phyloP scores from a whole-genome alignment of 2,888 invertebrate genomes.

The Altica lythri region DNA sequence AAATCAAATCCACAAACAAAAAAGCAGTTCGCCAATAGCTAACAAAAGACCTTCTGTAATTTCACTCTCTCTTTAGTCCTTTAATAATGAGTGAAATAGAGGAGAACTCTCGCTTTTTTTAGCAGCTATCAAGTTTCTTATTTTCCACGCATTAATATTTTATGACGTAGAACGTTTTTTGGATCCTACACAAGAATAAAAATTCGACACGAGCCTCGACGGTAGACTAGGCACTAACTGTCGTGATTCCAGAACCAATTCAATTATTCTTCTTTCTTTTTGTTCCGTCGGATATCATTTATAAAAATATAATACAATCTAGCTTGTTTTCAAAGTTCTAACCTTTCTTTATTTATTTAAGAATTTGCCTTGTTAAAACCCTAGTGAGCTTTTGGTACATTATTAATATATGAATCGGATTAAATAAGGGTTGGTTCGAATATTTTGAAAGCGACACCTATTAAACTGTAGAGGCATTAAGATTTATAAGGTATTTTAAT shows the following conservation, averaged over 20 bases:
- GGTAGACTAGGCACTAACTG: slow-evolving; percentile 12
- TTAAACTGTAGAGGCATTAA: no score
- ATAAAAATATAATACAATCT: slow-evolving; percentile 16
- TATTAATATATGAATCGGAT: slow-evolving; percentile 8
- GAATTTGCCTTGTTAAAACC: not conserved
- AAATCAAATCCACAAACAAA: no score
- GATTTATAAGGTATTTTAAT: no score
- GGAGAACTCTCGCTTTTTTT: no score
- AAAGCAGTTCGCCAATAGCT: no score
- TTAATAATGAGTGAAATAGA: no score
- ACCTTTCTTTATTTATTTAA: slow-evolving; percentile 12
- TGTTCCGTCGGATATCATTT: slow-evolving; percentile 8
- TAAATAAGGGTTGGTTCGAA: no score
- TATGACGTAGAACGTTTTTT: slow-evolving; percentile 14
- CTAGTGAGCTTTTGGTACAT: not conserved
- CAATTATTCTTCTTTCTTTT: slow-evolving; percentile 10
- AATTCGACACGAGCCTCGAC: slow-evolving; percentile 4
- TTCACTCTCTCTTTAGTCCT: no score
- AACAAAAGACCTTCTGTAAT: no score
- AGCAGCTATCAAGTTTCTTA: slow-evolving; percentile 14
- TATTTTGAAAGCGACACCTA: no score
- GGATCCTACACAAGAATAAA: slow-evolving; percentile 3
- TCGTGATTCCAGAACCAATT: slow-evolving; percentile 17
- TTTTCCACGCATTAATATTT: slow-evolving; percentile 16
- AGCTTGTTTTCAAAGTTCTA: slow-evolving; percentile 7